Evolutionary conservation across 35 echinoderm and acorn worm species (phyloP).

Genomic region (Diadema setosum): DNA sequence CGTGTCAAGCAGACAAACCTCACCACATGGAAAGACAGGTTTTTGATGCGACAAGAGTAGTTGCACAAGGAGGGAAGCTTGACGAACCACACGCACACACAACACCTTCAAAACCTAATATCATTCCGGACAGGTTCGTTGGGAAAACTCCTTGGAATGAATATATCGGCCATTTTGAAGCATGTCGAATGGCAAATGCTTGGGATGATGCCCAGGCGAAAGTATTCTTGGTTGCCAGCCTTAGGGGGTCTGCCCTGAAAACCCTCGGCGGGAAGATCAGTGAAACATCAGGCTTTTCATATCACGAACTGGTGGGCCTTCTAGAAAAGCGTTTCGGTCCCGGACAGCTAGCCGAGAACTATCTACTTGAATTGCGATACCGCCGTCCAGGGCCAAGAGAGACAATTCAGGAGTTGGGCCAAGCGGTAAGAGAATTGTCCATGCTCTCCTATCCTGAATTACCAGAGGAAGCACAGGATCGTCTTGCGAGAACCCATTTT

Average conservation of each 20-base stretch:
- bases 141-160: slow-evolving; percentile 31
- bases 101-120: too few relatives aligned
- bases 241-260: slow-evolving; percentile 9
- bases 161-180: slow-evolving; percentile 10
- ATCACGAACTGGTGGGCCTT: background rate
- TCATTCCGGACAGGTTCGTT: slow-evolving; percentile 3
- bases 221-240: slow-evolving; percentile 6
- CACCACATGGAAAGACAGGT: too few relatives aligned
- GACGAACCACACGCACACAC: too few relatives aligned
- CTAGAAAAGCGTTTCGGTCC: slow-evolving; percentile 11
- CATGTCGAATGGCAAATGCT: background rate
- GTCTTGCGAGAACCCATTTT: slow-evolving; percentile 9
- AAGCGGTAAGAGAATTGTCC: slow-evolving; percentile 11
- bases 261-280: background rate
- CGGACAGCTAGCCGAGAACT: slow-evolving; percentile 15
- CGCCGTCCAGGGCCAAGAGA: background rate
- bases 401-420: background rate
- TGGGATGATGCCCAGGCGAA: background rate
- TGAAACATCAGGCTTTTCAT: too few relatives aligned
- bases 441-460: slow-evolving; percentile 23
- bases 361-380: background rate
- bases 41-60: too few relatives aligned
- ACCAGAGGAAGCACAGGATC: background rate
- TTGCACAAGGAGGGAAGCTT: too few relatives aligned
- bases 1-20: too few relatives aligned